Conservation (phyloP, 2,113 vertebrate species). For the Malurus elegans region DNA sequence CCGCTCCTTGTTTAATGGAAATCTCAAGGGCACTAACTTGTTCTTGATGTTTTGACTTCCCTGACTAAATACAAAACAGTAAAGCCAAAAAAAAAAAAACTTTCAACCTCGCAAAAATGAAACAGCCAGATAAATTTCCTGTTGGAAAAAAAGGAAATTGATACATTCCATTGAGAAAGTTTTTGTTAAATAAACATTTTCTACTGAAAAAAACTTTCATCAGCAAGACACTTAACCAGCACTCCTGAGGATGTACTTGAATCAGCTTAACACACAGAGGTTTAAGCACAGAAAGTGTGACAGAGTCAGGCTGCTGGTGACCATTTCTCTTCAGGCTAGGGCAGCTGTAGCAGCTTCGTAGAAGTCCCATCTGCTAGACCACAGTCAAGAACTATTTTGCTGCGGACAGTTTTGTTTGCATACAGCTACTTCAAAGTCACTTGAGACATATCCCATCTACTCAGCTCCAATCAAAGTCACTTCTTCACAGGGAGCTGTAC, state of each 20-base stretch:
- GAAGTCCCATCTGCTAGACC: constrained; percentile 1
- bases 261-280: not conserved
- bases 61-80: not conserved
- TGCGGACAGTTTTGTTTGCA: not conserved
- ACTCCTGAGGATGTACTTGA: not conserved
- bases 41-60: constrained; percentile 29
- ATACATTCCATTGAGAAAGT: not conserved
- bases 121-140: not conserved
- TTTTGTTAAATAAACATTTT: not conserved
- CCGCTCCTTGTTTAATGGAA: constrained; percentile 6
- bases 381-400: not conserved
- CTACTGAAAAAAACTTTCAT: not conserved
- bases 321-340: not conserved
- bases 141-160: not conserved
- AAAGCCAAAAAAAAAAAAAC: not conserved
- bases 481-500: not conserved
- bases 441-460: not conserved
- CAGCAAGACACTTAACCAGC: not conserved
- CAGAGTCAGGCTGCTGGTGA: constrained; percentile 10
- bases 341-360: not conserved
- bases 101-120: not conserved
- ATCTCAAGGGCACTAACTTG: constrained; percentile 7
- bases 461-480: not conserved
- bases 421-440: not conserved
- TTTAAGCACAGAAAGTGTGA: not conserved